A percentile compares a stretch with the other conserved stretches of the same genome.
Evolutionary conservation across 2,113 vertebrate genomes (phyloP).

Genomic region (Lathamus discolor): DNA sequence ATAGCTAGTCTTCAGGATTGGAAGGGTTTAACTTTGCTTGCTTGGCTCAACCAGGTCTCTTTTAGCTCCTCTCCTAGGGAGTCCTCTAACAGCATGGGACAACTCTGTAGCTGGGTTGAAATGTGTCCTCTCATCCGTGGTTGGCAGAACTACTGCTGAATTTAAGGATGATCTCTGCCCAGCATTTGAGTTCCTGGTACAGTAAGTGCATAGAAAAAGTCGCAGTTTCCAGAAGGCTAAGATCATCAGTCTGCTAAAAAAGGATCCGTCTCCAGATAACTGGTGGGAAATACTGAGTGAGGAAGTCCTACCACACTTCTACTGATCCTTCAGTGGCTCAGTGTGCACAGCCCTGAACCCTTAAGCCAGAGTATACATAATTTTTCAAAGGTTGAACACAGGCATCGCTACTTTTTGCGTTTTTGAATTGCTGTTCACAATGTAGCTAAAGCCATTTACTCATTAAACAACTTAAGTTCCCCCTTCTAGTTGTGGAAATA

Average conservation of each 20-base stretch:
- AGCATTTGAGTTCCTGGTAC: neutral
- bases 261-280: neutral
- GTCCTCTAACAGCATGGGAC: accelerated
- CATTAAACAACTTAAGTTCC: neutral
- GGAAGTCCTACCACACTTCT: neutral
- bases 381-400: neutral
- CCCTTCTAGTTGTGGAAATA: neutral
- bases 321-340: neutral
- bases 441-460: neutral
- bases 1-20: neutral
- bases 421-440: neutral
- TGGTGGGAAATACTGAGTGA: neutral
- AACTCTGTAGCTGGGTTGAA: neutral
- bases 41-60: neutral
- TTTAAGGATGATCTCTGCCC: neutral
- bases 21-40: neutral
- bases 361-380: accelerated
- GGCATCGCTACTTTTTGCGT: neutral
- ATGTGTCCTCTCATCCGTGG: neutral
- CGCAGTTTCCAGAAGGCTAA: neutral
- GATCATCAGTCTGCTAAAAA: neutral
- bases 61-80: neutral
- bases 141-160: neutral
- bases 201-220: neutral
- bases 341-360: neutral